Percentiles rank a stretch among this genome's conserved stretches.
phyloP scores from a whole-genome alignment of 1,140 invertebrate species.

The Cryptotermes secundus region DNA sequence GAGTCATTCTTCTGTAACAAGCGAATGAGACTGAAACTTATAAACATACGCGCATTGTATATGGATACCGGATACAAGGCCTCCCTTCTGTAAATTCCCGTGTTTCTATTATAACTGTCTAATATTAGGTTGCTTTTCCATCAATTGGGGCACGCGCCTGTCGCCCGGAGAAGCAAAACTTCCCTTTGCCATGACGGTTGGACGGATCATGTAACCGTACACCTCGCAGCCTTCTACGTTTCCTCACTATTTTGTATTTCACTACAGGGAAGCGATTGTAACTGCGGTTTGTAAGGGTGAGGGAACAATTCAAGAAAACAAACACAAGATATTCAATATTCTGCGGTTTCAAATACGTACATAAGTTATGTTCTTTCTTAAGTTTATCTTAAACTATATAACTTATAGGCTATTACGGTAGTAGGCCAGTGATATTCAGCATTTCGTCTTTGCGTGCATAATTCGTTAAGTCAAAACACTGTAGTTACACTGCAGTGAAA shows the following conservation, averaged over 20 bases:
- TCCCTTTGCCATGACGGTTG: not conserved
- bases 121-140: not conserved
- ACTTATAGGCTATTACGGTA: too few species aligned
- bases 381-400: too few species aligned
- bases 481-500: too few species aligned
- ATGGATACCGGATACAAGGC: not conserved
- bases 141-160: not conserved
- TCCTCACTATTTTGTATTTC: not conserved
- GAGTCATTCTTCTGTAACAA: too few species aligned
- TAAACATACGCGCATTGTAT: not conserved
- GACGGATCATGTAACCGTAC: not conserved
- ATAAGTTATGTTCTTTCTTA: too few species aligned
- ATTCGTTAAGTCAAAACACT: too few species aligned
- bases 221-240: not conserved
- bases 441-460: too few species aligned
- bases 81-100: not conserved
- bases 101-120: not conserved
- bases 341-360: too few species aligned
- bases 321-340: too few species aligned
- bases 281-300: too few species aligned
- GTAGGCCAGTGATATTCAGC: too few species aligned
- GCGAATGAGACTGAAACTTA: not conserved
- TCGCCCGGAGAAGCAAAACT: not conserved
- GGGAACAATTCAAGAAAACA: too few species aligned
- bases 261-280: not conserved